phyloP scores from a whole-genome alignment of 2,113 vertebrate species.

The Ctenodactylus gundi region DNA sequence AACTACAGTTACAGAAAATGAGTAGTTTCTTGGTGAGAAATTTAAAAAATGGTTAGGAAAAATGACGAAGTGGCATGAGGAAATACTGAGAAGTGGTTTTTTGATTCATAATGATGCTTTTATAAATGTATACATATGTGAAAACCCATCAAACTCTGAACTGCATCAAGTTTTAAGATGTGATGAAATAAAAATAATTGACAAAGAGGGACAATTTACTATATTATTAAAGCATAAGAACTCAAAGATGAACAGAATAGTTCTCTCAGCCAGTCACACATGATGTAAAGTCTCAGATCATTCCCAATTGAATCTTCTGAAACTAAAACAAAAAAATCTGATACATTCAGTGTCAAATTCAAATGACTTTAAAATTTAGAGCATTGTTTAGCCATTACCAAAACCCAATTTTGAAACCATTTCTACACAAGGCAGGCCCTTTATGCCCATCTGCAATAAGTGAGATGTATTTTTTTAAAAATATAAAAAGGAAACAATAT shows the following conservation, averaged over 20 bases:
- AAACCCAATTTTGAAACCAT: not conserved
- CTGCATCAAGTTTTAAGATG: not conserved
- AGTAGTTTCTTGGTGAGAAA: not conserved
- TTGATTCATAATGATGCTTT: not conserved
- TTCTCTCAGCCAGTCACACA: not conserved
- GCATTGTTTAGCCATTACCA: not conserved
- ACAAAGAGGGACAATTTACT: not conserved
- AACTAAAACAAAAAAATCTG: no score
- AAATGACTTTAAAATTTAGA: constrained; percentile 14
- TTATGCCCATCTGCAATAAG: not conserved
- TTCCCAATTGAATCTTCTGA: not conserved
- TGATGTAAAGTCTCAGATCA: not conserved
- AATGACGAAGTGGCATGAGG: not conserved
- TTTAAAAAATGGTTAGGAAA: not conserved
- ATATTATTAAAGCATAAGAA: not conserved
- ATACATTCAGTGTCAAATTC: no score
- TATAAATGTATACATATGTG: not conserved
- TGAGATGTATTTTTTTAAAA: not conserved
- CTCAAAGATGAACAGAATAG: not conserved
- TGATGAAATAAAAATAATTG: not conserved
- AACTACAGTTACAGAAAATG: not conserved
- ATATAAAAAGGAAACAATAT: not conserved
- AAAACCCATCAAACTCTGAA: not conserved
- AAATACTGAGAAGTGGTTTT: not conserved
- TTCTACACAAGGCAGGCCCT: not conserved